Base-by-base conservation (phyloP, 2,888 invertebrate genomes). In the Cephus runcator region DNA sequence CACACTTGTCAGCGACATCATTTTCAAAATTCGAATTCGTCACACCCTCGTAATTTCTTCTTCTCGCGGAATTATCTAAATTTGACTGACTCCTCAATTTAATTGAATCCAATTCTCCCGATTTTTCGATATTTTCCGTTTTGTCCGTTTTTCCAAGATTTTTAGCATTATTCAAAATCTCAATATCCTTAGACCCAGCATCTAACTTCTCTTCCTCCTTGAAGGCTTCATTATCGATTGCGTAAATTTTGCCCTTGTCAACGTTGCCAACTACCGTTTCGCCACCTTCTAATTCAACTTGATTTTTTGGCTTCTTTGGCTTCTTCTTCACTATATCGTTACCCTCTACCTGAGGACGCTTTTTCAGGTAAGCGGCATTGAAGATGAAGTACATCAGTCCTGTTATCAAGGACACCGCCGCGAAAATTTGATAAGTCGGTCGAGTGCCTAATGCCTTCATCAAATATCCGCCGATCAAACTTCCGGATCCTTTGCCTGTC, bases 401-500 rank as follows among this genome's bases (percentile, higher is more conserved):
- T 11, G 95, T 94, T 34, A 95, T 87, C 33, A 94, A 92, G 0
- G 94, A 94, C 1, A 94, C 92, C 1, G 93, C 93, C 0, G 96
- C 92, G 87, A 96, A 96, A 83, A 95, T 93, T 88, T 94, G 94
- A 88, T 96, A 96, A 0, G 96, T 96, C 0, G 94, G 93, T 77
- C 96, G 92, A 9, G 95, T 95, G 12, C 96, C 96, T 83, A 95
- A 93, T 81, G 93, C 93, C 88, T 95, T 95, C 93, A 96, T 96
- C 77, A 96, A 90, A 88, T 95, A 96, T 15, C 96, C 96, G 23
- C 96, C 96, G 76, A 95, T 93, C 78, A 96, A 91, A 89, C 96
- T 96, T 73, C 96, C 96, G 11, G 95, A 92, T 68, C 96, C 96
- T 90, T 95, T 95, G 76, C 96, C 96, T 96, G 90, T 23, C 92